Conservation (phyloP, 2,797 vertebrate species). For the Ctenochaetus hawaiiensis region DNA sequence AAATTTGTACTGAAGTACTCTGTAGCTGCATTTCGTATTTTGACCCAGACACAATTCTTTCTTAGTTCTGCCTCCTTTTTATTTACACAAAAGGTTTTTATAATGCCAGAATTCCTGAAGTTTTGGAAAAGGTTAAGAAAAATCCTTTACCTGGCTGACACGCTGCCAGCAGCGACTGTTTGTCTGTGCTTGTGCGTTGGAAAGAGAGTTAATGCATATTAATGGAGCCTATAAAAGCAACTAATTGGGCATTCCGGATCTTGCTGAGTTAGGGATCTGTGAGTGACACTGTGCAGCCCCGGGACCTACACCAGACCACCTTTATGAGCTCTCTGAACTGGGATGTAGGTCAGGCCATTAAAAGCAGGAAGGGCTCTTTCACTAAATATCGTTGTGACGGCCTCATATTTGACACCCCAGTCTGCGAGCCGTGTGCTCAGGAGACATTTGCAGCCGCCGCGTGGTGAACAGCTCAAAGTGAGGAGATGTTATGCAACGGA, state of each 20-base stretch:
- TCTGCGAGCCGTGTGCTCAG: constrained; percentile 53
- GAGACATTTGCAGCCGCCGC: constrained; percentile 55
- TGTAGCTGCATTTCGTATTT: constrained; percentile 1
- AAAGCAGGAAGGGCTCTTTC: constrained; percentile 89
- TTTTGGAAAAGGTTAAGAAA: constrained; percentile 34
- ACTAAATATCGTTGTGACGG: constrained; percentile 82
- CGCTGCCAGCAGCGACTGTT: constrained; percentile 65
- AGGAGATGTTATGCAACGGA: constrained; percentile 57
- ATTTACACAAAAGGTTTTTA: constrained; percentile 16
- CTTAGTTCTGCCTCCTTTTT: constrained; percentile 9
- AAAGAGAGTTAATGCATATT: constrained; percentile 87
- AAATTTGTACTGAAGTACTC: not conserved
- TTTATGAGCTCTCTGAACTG: constrained; percentile 97
- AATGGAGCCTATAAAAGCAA: constrained; percentile 91
- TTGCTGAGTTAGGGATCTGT: constrained; percentile 96
- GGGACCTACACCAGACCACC: constrained; percentile 94
- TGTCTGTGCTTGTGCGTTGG: constrained; percentile 67
- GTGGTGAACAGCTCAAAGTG: constrained; percentile 40
- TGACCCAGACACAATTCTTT: not conserved
- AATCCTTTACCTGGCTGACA: constrained; percentile 49
- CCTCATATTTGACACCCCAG: constrained; percentile 73
- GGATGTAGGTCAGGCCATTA: constrained; percentile 97
- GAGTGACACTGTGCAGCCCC: constrained; percentile 97
- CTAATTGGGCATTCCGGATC: constrained; percentile 98
- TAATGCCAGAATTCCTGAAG: constrained; percentile 8